Evolutionary conservation across 2,888 invertebrate species (phyloP).

Genomic region (Drosophila trichaetosa): DNA sequence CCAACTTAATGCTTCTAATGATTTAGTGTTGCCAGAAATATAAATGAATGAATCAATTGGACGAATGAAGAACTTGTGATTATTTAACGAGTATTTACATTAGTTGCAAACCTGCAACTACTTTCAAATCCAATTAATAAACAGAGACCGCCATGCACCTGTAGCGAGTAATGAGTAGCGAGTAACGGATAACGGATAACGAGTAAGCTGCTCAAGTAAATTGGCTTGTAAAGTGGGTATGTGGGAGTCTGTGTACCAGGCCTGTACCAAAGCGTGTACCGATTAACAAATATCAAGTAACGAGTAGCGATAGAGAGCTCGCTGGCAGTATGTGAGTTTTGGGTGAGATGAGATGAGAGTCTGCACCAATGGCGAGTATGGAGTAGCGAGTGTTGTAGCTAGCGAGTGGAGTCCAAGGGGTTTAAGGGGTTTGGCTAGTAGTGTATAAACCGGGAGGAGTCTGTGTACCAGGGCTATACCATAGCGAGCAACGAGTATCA

Average conservation of each 20-base stretch:
- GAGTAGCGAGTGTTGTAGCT: background rate
- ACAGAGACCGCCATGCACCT: background rate
- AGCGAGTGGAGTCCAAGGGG: background rate
- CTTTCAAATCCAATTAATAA: background rate
- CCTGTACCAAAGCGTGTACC: conserved; percentile 11
- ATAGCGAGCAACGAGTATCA: conserved; percentile 4
- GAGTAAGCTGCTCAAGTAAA: background rate
- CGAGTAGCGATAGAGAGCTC: background rate
- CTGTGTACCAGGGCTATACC: background rate
- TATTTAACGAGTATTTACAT: conserved; percentile 4
- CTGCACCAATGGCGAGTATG: background rate
- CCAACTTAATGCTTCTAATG: conserved; percentile 16
- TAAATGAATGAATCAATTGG: background rate
- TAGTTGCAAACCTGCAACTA: background rate
- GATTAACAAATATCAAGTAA: conserved; percentile 3
- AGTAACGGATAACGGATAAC: background rate
- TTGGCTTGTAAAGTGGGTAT: background rate
- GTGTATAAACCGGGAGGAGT: background rate
- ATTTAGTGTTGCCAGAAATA: conserved; percentile 32
- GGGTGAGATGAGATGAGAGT: background rate
- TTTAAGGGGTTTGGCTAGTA: background rate
- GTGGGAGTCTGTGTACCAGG: background rate
- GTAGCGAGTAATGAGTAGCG: conserved; percentile 1
- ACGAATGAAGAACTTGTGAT: background rate
- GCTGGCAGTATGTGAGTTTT: background rate